Evolutionary conservation across 2,888 invertebrate genomes (phyloP).

Genomic region (Epinotia demarniana): DNA sequence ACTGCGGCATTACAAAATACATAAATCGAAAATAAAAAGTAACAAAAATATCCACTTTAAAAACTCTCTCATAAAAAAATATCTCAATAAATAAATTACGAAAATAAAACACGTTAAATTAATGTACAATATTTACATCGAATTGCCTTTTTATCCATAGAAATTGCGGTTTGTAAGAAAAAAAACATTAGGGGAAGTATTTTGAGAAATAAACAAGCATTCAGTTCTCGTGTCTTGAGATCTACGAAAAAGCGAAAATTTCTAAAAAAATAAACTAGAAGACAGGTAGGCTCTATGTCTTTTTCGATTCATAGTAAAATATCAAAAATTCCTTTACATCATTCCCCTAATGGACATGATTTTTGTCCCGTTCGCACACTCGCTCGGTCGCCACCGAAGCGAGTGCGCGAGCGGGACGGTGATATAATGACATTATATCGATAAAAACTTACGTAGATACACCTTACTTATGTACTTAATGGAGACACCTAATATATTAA

Average conservation of each 20-base stretch:
- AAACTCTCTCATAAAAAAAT: conserved; percentile 72
- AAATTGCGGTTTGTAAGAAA: conserved; percentile 61
- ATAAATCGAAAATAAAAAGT: conserved; percentile 58
- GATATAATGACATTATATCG: conserved; percentile 73
- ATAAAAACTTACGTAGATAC: conserved; percentile 80
- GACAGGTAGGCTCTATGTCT: conserved; percentile 77
- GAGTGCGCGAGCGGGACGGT: conserved; percentile 62
- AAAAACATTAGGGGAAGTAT: conserved; percentile 66
- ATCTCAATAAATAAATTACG: conserved; percentile 81
- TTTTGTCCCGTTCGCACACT: conserved; percentile 61
- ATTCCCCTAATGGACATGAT: conserved; percentile 81
- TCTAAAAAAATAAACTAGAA: conserved; percentile 71
- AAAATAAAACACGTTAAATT: conserved; percentile 58
- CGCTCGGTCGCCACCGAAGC: conserved; percentile 46
- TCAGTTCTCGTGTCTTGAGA: conserved; percentile 58
- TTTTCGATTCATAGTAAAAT: conserved; percentile 83
- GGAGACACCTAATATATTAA: conserved; percentile 81
- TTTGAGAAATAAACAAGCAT: conserved; percentile 52
- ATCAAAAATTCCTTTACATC: conserved; percentile 80
- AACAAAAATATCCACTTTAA: conserved; percentile 73
- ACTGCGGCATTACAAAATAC: conserved; percentile 55
- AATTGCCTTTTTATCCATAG: conserved; percentile 74
- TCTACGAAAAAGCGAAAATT: conserved; percentile 69
- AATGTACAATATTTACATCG: conserved; percentile 84
- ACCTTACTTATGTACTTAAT: conserved; percentile 75